Evolutionary conservation across 1,140 invertebrate species (phyloP).

Genomic region (Cheumatopsyche charites): DNA sequence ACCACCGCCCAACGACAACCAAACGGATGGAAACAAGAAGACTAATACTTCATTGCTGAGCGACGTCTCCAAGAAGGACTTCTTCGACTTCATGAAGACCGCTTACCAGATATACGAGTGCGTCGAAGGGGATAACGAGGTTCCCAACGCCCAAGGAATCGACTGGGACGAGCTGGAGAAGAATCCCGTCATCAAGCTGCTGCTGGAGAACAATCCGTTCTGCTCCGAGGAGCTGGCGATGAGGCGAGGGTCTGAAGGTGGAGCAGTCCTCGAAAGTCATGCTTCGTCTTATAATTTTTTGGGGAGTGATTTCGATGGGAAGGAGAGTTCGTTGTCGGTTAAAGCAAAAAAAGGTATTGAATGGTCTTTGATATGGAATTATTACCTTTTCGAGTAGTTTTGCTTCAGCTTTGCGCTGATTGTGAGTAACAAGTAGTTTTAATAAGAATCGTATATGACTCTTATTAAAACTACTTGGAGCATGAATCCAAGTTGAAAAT

Average conservation of each 20-base stretch:
- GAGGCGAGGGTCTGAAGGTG: conserved; percentile 39
- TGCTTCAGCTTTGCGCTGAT: too few relatives aligned
- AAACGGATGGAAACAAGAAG: conserved; percentile 16
- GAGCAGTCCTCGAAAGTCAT: conserved; percentile 21
- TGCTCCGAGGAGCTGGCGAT: conserved; percentile 15
- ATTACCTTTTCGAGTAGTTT: too few relatives aligned
- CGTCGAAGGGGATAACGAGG: conserved; percentile 64
- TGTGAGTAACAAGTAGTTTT: too few relatives aligned
- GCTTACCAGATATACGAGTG: conserved; percentile 71
- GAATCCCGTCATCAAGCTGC: conserved; percentile 53
- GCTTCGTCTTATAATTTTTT: conserved; percentile 29
- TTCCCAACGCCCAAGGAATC: conserved; percentile 63
- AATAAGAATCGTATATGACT: too few relatives aligned
- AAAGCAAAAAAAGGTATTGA: conserved; percentile 33
- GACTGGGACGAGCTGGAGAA: conserved; percentile 67
- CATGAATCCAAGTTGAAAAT: too few relatives aligned
- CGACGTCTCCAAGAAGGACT: conserved; percentile 70
- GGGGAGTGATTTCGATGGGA: conserved; percentile 25
- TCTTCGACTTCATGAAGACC: conserved; percentile 74
- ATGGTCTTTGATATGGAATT: background rate
- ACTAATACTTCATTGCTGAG: background rate
- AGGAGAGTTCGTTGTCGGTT: background rate
- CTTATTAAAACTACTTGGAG: too few relatives aligned
- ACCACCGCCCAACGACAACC: background rate
- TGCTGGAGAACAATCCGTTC: conserved; percentile 50